Conservation (phyloP, 2,113 vertebrate genomes). For the Rhombomys opimus region DNA sequence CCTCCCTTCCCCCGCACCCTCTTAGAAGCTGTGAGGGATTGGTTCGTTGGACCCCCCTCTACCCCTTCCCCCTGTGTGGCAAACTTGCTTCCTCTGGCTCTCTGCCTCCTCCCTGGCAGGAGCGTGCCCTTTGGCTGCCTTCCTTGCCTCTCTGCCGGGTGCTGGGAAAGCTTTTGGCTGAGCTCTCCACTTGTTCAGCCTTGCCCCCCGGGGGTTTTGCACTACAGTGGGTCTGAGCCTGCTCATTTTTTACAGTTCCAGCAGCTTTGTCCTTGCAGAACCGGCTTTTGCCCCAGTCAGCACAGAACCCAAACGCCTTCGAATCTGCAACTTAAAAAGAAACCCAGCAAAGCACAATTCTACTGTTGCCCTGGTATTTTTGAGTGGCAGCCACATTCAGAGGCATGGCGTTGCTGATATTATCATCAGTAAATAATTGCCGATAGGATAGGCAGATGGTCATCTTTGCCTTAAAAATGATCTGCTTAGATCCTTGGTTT, state of each 20-base stretch:
- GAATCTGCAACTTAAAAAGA: constrained; percentile 46
- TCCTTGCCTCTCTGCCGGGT: constrained; percentile 56
- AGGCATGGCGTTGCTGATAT: neutral
- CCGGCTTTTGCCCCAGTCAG: neutral
- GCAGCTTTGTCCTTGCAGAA: constrained; percentile 64
- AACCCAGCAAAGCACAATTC: neutral
- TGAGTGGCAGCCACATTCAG: neutral
- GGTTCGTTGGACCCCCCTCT: constrained; percentile 7
- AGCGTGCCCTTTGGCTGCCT: constrained; percentile 43
- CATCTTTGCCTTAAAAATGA: neutral
- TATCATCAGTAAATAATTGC: neutral
- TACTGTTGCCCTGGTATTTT: neutral
- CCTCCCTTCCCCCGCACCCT: neutral
- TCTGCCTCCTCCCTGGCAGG: constrained; percentile 59
- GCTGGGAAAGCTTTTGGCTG: constrained; percentile 52
- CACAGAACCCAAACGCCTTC: constrained; percentile 4
- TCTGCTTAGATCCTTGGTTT: neutral
- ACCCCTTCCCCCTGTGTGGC: constrained; percentile 10
- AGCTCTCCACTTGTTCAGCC: neutral
- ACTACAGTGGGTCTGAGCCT: constrained; percentile 33
- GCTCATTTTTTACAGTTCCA: constrained; percentile 55
- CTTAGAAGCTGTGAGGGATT: neutral
- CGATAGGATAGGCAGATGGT: neutral
- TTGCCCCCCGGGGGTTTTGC: constrained; percentile 43
- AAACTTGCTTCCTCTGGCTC: constrained; percentile 11